These are phyloP conservation scores for Drosophila hamatofila DNA, from an alignment of 2,888 invertebrate species.

Conservation along the genomic window DNA sequence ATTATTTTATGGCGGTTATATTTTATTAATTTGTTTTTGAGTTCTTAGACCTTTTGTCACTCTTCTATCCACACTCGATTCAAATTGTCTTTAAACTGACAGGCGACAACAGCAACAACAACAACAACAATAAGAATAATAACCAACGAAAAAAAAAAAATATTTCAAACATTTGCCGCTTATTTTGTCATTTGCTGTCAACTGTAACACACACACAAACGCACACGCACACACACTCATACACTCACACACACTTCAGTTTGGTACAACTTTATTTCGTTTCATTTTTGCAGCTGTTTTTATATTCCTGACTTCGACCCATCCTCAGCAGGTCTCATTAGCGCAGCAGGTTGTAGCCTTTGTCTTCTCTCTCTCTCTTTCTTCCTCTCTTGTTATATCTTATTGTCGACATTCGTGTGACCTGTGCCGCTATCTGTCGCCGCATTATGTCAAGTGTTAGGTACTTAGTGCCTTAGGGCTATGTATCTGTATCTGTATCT, in stretches of 20 bases:
- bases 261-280: conserved; percentile 75
- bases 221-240: conserved; percentile 15
- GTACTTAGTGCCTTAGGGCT: conserved; percentile 77
- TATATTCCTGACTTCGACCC: conserved; percentile 24
- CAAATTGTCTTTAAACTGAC: conserved; percentile 48
- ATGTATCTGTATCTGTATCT: conserved; percentile 25
- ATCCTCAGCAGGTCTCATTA: conserved; percentile 74
- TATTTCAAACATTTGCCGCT: conserved; percentile 73
- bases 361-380: not conserved
- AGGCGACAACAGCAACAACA: conserved; percentile 55
- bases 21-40: not conserved
- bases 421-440: conserved; percentile 72
- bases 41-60: not conserved
- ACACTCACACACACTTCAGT: conserved; percentile 17
- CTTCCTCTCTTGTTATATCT: conserved; percentile 7
- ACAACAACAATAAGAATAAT: conserved; percentile 21
- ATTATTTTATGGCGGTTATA: not conserved
- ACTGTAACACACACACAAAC: conserved; percentile 58
- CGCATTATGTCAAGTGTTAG: conserved; percentile 82
- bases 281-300: conserved; percentile 69
- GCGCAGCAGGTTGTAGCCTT: conserved; percentile 72
- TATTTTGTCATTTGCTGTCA: conserved; percentile 78
- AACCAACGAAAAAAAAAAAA: conserved; percentile 17
- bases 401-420: conserved; percentile 44
- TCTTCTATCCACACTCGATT: conserved; percentile 27